Base-by-base conservation (phyloP, 1,140 invertebrate species). In the Trichonephila clavata region DNA sequence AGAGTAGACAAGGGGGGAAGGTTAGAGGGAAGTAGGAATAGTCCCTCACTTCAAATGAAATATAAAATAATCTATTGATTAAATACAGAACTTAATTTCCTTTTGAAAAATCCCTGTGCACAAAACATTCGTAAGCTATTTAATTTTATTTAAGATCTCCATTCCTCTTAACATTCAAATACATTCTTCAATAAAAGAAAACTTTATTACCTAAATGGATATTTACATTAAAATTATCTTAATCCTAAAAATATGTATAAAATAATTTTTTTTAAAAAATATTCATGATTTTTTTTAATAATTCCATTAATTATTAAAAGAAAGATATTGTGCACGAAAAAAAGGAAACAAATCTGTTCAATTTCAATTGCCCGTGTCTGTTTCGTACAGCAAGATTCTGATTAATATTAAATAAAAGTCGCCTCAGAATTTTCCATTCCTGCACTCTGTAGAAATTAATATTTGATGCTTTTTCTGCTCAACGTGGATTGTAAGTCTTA, bases 351-450 rank as follows among this genome's bases (percentile, higher is more conserved):
- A 77, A 6, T 32, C 10, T 21, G n/a, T 57, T 24, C 39, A 43
- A 57, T 83, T 83, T 83, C 81, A 83, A 83, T 50, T 57, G 81
- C 18, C 43, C 39, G 43, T 14, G 50, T 50, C 81, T 18, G 24
- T 81, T 50, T 21, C 16, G 24, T 32, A 32, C 2, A 77, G 18
- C 24, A 24, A 77, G 71, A 77, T 57, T 83, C 39, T 43, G 60
- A 87, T 87, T 63, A 87, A 87, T 87, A 87, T 87, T 87, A 87
- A 87, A 87, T 87, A 59, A 57, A 83, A 57, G 43, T 63, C 32
- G 14, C n/a, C 39, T 60, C 24, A 21, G 86, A 61, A 57, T 63
- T 63, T 21, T 65, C 83, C 83, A 32, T 84, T 59, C 27, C 83
- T 16, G 32, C 59, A 39, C 32, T n/a, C 16, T 14, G 61, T 24